These are phyloP conservation scores for Nycticorax nycticorax DNA, from an alignment of 2,113 vertebrate genomes.

Conservation along the genomic window DNA sequence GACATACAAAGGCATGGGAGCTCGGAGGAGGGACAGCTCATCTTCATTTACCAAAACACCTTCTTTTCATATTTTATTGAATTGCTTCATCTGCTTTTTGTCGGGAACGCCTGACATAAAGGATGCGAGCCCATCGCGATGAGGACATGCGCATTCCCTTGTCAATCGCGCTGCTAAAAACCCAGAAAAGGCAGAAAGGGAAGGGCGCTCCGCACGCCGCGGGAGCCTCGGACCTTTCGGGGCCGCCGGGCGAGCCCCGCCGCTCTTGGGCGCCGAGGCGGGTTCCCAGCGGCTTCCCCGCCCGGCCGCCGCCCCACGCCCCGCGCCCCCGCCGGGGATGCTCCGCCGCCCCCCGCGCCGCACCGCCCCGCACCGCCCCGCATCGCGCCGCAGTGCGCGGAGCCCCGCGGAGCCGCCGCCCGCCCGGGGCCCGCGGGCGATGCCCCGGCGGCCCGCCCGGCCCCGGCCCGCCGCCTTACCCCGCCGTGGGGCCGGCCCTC, in stretches of 20 bases:
- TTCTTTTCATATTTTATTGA: neutral
- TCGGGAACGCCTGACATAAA: neutral
- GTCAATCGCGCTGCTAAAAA: neutral
- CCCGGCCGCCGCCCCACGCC: too few species aligned
- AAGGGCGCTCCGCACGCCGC: neutral
- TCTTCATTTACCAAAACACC: neutral
- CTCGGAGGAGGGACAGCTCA: neutral
- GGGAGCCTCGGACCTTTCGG: neutral
- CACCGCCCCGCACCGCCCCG: neutral
- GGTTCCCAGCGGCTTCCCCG: too few species aligned
- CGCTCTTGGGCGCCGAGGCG: neutral
- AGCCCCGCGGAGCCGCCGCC: neutral
- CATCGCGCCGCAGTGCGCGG: neutral
- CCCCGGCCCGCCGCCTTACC: neutral
- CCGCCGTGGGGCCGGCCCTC: neutral
- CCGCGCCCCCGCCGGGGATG: neutral
- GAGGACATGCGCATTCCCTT: rapidly evolving
- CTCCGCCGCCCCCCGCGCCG: neutral
- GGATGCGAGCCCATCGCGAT: neutral
- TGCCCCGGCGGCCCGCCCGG: neutral
- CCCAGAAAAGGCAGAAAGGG: neutral
- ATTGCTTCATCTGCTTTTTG: neutral
- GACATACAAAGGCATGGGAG: neutral
- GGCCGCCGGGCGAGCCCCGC: neutral
- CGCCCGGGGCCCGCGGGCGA: neutral